Conservation (phyloP, 2,113 vertebrate genomes). For the Cyanoliseus patagonus region DNA sequence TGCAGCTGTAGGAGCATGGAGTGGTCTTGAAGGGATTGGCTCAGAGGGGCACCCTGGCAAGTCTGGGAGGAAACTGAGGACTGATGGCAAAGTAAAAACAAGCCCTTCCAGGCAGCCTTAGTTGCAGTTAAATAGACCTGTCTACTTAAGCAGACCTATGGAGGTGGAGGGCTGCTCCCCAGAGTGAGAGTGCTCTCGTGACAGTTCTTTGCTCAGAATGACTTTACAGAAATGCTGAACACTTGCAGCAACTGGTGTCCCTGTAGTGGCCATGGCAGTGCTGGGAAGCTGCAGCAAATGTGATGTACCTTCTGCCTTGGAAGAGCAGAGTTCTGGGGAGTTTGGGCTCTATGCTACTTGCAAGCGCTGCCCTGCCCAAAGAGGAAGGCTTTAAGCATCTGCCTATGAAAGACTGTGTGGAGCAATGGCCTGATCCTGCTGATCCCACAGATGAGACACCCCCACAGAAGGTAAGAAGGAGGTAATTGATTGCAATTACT, state of each 20-base stretch:
- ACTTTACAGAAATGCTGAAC: neutral
- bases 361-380: neutral
- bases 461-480: neutral
- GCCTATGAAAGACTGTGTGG: neutral
- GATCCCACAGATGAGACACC: neutral
- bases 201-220: neutral
- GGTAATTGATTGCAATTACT: neutral
- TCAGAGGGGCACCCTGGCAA: neutral
- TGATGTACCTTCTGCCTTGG: neutral
- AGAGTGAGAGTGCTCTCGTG: neutral
- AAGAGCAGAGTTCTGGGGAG: neutral
- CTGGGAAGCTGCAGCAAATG: neutral
- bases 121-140: neutral
- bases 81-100: neutral
- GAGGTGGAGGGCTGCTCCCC: neutral
- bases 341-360: neutral
- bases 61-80: neutral
- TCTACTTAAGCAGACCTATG: neutral
- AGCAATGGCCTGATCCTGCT: neutral
- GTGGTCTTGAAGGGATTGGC: neutral
- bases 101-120: neutral
- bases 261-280: neutral
- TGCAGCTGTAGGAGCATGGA: neutral
- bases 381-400: neutral
- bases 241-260: neutral